A percentile compares a stretch with the other conserved stretches of the same genome.
Evolutionary conservation across 2,888 invertebrate genomes (phyloP).

Genomic region (Macaria liturata): DNA sequence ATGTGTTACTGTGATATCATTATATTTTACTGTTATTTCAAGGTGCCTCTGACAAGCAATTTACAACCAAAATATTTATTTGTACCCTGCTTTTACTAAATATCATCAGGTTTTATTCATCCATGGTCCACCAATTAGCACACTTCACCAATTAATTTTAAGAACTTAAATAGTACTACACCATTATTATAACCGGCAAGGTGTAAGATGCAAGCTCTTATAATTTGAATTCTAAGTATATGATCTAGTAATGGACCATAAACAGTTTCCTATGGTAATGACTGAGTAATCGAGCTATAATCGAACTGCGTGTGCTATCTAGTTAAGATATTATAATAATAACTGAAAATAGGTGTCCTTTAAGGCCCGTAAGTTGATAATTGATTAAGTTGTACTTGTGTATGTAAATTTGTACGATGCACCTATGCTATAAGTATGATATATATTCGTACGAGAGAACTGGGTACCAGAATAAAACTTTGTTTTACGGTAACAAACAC

Average conservation of each 20-base stretch:
- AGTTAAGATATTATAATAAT: conserved; percentile 54
- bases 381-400: conserved; percentile 39
- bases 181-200: conserved; percentile 16
- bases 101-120: no score
- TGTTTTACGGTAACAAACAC: no score
- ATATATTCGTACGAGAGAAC: no score
- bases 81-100: no score
- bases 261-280: conserved; percentile 23
- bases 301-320: conserved; percentile 34
- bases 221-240: conserved; percentile 24
- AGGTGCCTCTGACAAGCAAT: no score
- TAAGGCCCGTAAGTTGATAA: conserved; percentile 41
- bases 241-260: conserved; percentile 24
- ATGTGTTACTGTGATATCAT: no score
- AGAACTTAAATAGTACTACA: neutral
- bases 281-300: conserved; percentile 20
- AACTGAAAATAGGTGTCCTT: conserved; percentile 33
- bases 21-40: no score
- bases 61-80: no score
- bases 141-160: no score
- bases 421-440: no score
- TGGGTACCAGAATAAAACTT: no score
- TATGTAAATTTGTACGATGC: neutral
- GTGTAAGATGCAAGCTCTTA: conserved; percentile 14
- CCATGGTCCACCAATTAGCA: no score